Evolutionary conservation across 2,797 vertebrate genomes (phyloP), one percentile per base, ranked within the genome.

Genomic region (Melanotaenia boesemani): DNA sequence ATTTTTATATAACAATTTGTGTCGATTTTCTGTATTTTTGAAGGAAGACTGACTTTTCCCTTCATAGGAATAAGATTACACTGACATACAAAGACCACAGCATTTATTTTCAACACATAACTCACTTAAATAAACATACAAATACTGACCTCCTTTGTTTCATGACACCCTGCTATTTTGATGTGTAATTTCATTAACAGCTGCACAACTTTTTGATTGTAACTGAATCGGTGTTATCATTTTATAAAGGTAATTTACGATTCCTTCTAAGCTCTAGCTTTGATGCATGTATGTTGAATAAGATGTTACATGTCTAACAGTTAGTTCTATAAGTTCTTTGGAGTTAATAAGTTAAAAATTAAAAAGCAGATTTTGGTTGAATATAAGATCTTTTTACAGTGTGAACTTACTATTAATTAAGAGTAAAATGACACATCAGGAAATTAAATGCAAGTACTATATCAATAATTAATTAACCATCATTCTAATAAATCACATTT

Each of bases 141-240:
- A 55, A 59, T 34, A 74, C 56, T 74, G 2, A n/a, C 46, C 20
- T 48, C 6, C 46, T 48, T 16, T 65, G 67, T 37, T 63, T 37
- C 30, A 11, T 36, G 39, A 48, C n/a, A 5, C 15, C 30, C 24
- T 30, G 52, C 5, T 6, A n/a, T n/a, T 34, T 13, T 46, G 50
- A 77, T 63, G 44, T 34, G n/a, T 72, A 9, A 37, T n/a, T 63
- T 50, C 37, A 55, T 30, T 37, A 11, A 26, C 39, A 24, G 16
- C 34, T 48, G 41, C 16, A 15, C 41, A 7, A 73, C 28, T 34
- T 67, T 32, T 32, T 5, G 32, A 32, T 32, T 32, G 32, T 32
- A 32, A 32, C 5, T 32, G 66, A 28, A 26, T 56, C 26, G 56
- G 2, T 24, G 50, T 24, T 54, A 54, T 22, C 4, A 54, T 24